A percentile compares a stretch with the other conserved stretches of the same genome.
Evolutionary conservation across 2,888 invertebrate species (phyloP).

Genomic region (Sepiola atlantica): DNA sequence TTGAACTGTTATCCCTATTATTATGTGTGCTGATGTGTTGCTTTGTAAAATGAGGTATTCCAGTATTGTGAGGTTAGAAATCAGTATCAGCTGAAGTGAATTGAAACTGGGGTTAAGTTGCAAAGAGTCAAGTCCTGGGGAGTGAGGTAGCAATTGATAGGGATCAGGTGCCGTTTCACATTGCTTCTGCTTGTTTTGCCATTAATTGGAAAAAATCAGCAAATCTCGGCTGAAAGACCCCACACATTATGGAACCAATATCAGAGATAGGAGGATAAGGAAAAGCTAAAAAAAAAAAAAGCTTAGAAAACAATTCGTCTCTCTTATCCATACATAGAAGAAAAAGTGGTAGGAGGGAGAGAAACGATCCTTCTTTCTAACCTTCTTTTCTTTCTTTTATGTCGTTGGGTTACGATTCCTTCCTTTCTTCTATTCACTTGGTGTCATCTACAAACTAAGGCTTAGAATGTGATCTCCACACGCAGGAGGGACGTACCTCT

Average conservation of each 20-base stretch:
- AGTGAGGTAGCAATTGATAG: neutral
- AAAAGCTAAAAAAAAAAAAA: neutral
- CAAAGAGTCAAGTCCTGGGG: neutral
- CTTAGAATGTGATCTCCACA: conserved; percentile 9
- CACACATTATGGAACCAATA: neutral
- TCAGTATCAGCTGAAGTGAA: neutral
- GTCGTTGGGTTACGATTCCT: neutral
- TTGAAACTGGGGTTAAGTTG: neutral
- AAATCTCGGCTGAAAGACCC: neutral
- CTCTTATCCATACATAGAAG: neutral
- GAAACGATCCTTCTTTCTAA: neutral
- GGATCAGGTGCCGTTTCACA: neutral
- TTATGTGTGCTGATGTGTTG: neutral
- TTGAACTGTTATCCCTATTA: too few relatives aligned
- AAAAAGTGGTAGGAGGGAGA: neutral
- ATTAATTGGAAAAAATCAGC: conserved; percentile 15
- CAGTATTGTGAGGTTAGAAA: neutral
- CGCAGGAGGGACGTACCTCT: neutral
- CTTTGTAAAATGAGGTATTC: neutral
- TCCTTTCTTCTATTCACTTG: neutral
- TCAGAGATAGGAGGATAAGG: neutral
- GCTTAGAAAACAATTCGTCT: neutral
- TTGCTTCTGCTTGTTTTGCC: neutral
- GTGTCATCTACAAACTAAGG: neutral
- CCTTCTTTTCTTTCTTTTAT: neutral